Conservation (phyloP, 2,797 vertebrate species). For the Silurus aristotelis region DNA sequence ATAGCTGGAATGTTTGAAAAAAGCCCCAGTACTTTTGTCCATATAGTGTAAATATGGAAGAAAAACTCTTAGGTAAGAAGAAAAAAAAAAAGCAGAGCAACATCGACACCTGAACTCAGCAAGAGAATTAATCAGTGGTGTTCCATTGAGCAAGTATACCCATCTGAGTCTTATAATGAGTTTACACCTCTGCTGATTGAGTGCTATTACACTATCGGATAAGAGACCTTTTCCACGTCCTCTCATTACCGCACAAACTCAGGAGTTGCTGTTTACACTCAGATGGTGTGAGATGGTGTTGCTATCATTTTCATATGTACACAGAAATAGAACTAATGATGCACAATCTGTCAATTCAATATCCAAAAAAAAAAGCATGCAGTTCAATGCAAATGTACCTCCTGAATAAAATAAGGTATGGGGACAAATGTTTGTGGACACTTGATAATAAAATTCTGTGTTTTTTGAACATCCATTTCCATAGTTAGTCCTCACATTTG, state of each 20-base stretch:
- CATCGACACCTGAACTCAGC: not conserved
- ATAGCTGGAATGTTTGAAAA: not conserved
- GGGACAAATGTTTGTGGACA: no score
- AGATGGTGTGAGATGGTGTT: not conserved
- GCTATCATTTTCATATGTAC: not conserved
- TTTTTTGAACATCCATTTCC: no score
- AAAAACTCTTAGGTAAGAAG: not conserved
- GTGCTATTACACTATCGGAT: not conserved
- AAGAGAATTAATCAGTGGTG: not conserved
- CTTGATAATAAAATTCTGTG: no score
- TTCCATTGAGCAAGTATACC: not conserved
- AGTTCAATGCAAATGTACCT: not conserved
- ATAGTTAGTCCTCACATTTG: no score
- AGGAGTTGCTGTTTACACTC: not conserved
- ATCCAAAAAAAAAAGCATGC: not conserved
- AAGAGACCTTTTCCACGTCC: not conserved
- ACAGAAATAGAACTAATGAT: not conserved
- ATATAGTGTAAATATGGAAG: not conserved
- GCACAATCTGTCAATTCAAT: not conserved
- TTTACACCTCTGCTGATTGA: conserved; percentile 1
- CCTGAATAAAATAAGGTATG: no score
- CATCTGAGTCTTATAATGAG: not conserved
- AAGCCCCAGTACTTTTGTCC: no score
- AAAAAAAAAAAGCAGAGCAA: not conserved
- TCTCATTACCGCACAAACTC: not conserved